Base-by-base conservation (phyloP, 2,797 vertebrate species). In the Somateria mollissima region DNA sequence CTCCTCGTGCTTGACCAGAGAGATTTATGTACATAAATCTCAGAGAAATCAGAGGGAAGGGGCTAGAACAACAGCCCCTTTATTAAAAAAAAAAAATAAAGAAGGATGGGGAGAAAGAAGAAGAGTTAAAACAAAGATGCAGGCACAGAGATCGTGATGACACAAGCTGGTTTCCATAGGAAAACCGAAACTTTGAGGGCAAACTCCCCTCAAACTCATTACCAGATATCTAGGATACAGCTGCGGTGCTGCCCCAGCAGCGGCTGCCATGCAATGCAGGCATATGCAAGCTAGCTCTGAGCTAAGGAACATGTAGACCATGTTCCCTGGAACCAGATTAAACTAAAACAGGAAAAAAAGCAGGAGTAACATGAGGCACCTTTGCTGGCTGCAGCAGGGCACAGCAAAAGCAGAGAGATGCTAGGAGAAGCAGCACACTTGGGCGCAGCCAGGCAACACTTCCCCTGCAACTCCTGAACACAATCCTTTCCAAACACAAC, bases 231-330 rank as follows among this genome's bases (percentile, higher is more conserved):
- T 22, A 32, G 3, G 70, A 66, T 24, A 49, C 9, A 60, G 10
- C 3, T 5, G 61, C 2, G 16, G 53, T 73, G 56, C 73, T 27
- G 13, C 37, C 32, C 54, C 53, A 79, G 66, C 61, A 82, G 45
- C 2, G 8, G 64, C 51, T 41, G 74, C 8, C 45, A 18, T 0
- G 2, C 34, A 80, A 34, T 37, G 45, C 43, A 65, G 58, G 15
- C 1, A 67, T 5, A n/a, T 10, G 12, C 0, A 0, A 77, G 49
- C 69, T 19, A 27, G 34, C 1, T 20, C 41, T 8, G 18, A 89
- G 49, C 70, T 92, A 13, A 80, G 54, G 32, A 90, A n/a, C 15
- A 4, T 28, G 43, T 45, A 45, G 43, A 45, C 4, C 1, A 3
- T 13, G 14, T 30, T 45, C 70, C 24, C 56, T 34, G n/a, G 17